Conservation (phyloP, 2,888 invertebrate species). For the Catocala nupta region DNA sequence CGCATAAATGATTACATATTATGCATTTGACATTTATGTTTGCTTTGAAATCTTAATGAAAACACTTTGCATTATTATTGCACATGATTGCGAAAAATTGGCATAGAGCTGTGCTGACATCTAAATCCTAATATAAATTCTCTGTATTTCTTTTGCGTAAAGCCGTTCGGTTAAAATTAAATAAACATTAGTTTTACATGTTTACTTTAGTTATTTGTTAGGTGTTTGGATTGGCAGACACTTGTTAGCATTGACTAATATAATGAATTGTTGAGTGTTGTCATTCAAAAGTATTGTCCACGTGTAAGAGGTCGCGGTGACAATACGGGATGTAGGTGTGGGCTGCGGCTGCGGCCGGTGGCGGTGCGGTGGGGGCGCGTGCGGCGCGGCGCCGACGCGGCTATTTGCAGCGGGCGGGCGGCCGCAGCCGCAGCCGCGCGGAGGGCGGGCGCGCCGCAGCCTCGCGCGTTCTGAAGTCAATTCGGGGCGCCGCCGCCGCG, state of each 20-base stretch:
- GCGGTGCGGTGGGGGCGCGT: constrained; percentile 13
- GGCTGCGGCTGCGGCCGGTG: background rate
- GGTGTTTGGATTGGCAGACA: background rate
- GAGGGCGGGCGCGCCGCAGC: constrained; percentile 63
- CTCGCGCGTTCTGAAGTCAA: constrained; percentile 67
- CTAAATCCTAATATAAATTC: constrained; percentile 8
- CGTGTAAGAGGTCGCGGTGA: constrained; percentile 18
- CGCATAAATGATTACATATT: constrained; percentile 7
- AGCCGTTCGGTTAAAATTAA: no score
- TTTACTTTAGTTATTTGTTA: background rate
- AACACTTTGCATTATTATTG: constrained; percentile 5
- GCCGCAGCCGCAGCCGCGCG: constrained; percentile 37
- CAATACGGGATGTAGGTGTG: constrained; percentile 4
- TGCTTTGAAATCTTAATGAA: constrained; percentile 11
- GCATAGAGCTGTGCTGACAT: constrained; percentile 5
- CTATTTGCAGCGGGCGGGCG: constrained; percentile 72
- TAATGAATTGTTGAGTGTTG: background rate
- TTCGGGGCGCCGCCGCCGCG: constrained; percentile 65
- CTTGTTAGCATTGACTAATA: background rate
- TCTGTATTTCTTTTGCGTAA: no score
- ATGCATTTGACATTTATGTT: constrained; percentile 11
- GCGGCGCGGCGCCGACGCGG: constrained; percentile 34
- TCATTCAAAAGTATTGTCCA: constrained; percentile 5
- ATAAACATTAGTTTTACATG: no score
- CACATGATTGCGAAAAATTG: constrained; percentile 13